Percentiles rank a stretch among this genome's conserved stretches.
phyloP scores from a whole-genome alignment of 92 coral and sea anemone species.

The Plumapathes pennacea region DNA sequence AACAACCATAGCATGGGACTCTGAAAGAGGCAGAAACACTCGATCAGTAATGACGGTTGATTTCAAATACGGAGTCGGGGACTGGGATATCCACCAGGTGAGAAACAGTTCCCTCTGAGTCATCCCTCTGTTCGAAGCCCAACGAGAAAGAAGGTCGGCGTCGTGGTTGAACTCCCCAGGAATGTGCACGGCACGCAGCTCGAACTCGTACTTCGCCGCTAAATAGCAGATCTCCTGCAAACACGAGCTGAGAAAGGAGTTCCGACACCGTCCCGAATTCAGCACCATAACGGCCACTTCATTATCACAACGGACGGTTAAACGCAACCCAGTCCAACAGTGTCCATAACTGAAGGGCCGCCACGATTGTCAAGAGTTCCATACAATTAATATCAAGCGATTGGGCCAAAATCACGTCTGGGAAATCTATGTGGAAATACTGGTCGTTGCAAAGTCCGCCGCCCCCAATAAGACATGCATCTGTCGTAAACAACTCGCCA shows the following conservation, averaged over 20 bases:
- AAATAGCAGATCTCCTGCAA: constrained; percentile 29
- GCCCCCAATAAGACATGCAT: constrained; percentile 7
- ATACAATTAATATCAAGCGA: constrained; percentile 7
- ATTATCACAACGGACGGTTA: constrained; percentile 17
- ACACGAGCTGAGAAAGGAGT: constrained; percentile 12
- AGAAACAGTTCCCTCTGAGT: too few relatives aligned
- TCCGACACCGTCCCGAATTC: constrained; percentile 10
- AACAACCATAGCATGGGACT: too few relatives aligned
- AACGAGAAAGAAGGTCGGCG: constrained; percentile 11
- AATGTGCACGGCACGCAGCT: constrained; percentile 5
- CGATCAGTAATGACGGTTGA: too few relatives aligned
- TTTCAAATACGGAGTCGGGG: too few relatives aligned
- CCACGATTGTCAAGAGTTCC: constrained; percentile 18
- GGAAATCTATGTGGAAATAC: constrained; percentile 1
- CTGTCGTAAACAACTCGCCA: constrained; percentile 1
- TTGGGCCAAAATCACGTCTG: not conserved
- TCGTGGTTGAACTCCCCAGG: constrained; percentile 5
- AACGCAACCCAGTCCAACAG: not conserved
- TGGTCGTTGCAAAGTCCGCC: not conserved
- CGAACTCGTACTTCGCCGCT: constrained; percentile 15
- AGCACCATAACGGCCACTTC: constrained; percentile 15
- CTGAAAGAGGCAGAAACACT: too few relatives aligned
- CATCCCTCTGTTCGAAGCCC: too few relatives aligned
- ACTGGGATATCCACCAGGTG: too few relatives aligned
- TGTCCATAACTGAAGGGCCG: constrained; percentile 8